phyloP scores from a whole-genome alignment of 1,140 invertebrate genomes.

The Rhopalosiphum maidis region DNA sequence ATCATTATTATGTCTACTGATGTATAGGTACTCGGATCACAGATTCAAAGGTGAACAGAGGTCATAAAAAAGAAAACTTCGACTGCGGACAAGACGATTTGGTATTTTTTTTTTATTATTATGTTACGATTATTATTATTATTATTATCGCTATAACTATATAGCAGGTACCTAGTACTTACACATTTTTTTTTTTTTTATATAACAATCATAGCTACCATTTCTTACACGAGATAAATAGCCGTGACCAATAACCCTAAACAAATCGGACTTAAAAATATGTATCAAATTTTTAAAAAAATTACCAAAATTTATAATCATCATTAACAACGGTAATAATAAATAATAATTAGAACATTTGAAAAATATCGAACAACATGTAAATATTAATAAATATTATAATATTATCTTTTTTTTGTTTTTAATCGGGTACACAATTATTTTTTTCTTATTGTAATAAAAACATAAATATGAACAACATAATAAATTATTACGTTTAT shows the following conservation, averaged over 20 bases:
- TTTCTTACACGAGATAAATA: neutral
- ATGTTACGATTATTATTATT: neutral
- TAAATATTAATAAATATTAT: neutral
- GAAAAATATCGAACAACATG: neutral
- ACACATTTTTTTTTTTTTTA: neutral
- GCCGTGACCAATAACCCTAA: neutral
- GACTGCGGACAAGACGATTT: neutral
- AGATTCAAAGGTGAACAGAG: conserved; percentile 42
- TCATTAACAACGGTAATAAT: neutral
- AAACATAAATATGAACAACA: too few species aligned
- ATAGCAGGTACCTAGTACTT: neutral
- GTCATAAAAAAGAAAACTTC: conserved; percentile 14
- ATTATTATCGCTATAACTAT: neutral
- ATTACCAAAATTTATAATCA: neutral
- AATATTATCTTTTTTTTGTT: neutral
- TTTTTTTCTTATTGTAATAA: too few species aligned
- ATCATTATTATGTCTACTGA: neutral
- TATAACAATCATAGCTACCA: neutral
- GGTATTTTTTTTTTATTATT: neutral
- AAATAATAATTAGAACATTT: neutral
- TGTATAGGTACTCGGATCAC: neutral
- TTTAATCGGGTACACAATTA: neutral
- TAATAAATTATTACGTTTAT: too few species aligned
- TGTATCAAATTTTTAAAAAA: neutral
- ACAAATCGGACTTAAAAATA: neutral